phyloP scores from a whole-genome alignment of 2,797 vertebrate genomes.

The Allobates femoralis region DNA sequence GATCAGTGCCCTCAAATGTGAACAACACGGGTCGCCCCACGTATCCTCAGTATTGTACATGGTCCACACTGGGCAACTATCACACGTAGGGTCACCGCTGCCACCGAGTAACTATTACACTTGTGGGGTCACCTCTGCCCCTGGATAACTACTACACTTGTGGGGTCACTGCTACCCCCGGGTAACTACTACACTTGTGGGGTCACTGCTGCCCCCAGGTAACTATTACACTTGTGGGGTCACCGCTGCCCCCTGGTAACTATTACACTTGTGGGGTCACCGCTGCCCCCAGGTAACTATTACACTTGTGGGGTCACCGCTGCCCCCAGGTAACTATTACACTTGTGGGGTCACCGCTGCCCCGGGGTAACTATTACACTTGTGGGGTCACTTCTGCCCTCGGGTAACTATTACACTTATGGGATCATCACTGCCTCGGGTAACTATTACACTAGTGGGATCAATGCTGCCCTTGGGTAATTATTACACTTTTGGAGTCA shows the following conservation, averaged over 20 bases:
- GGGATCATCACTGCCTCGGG: background rate
- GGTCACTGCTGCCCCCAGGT: background rate
- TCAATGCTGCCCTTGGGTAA: background rate
- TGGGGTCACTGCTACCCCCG: background rate
- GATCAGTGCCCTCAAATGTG: background rate
- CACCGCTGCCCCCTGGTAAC: background rate
- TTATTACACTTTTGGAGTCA: background rate
- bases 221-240: too few species aligned
- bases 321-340: background rate
- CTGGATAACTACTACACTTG: too few species aligned
- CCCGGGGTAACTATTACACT: background rate
- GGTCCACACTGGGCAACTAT: background rate
- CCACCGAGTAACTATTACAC: background rate
- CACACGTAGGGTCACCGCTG: too few species aligned
- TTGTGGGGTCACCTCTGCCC: background rate
- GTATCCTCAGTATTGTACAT: background rate
- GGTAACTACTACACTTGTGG: background rate
- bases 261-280: background rate
- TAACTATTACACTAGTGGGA: background rate
- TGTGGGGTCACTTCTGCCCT: background rate
- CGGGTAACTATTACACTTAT: background rate
- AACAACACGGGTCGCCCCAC: background rate
- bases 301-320: background rate
- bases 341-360: background rate
- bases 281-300: background rate